Percentiles rank a stretch among this genome's conserved stretches.
phyloP scores from a whole-genome alignment of 1,140 invertebrate genomes.

The Venturia canescens region DNA sequence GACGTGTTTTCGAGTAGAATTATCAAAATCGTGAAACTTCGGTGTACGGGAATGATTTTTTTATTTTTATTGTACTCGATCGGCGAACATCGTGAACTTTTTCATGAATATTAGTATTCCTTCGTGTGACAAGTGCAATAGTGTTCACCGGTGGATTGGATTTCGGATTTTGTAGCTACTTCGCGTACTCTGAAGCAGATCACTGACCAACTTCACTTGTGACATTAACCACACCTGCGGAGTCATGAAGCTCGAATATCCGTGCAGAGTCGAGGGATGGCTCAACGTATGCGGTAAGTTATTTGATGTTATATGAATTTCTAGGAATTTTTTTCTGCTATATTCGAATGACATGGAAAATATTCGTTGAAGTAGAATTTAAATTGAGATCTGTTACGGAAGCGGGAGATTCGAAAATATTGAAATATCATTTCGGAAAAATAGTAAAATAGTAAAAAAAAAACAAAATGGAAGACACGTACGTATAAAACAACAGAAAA shows the following conservation, averaged over 20 bases:
- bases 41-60: background rate
- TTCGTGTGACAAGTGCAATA: slow-evolving; percentile 31
- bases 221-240: background rate
- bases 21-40: background rate
- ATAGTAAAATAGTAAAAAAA: too few relatives aligned
- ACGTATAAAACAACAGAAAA: too few relatives aligned
- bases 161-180: slow-evolving; percentile 47
- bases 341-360: background rate
- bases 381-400: too few relatives aligned
- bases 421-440: too few relatives aligned
- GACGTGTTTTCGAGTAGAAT: background rate
- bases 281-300: slow-evolving; percentile 80
- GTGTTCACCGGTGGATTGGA: slow-evolving; percentile 43
- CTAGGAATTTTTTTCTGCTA: background rate
- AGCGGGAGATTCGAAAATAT: too few relatives aligned
- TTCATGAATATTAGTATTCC: slow-evolving; percentile 29
- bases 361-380: too few relatives aligned
- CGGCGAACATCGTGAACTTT: background rate
- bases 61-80: background rate
- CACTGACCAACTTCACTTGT: background rate
- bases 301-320: slow-evolving; percentile 28
- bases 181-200: slow-evolving; percentile 23
- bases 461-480: too few relatives aligned
- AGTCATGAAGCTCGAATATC: slow-evolving; percentile 78
- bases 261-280: slow-evolving; percentile 81